Base-by-base conservation (phyloP, 2,797 vertebrate species). In the Basileuterus tristriatus region DNA sequence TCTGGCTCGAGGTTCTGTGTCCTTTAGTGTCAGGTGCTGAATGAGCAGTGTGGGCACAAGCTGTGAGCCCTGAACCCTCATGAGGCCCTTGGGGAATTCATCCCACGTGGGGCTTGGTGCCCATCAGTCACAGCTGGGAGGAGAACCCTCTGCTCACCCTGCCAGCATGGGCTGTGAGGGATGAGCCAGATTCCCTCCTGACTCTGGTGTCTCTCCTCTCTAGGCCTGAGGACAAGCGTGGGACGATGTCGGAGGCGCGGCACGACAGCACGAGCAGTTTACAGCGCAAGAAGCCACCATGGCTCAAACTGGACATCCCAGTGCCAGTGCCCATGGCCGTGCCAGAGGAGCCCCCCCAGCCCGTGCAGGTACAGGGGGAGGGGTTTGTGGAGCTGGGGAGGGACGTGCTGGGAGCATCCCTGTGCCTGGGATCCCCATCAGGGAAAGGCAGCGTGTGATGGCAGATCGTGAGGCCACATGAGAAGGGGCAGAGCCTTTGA, bases 201-300 rank as follows among this genome's bases (percentile, higher is more conserved):
- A 79, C 60, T 49, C 3, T 23, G 41, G 17, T 74, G 70, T 95
- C 23, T 94, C 19, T 11, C 23, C 56, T 94, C 49, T 96, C 96
- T 97, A 99, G 99, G 98, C 97, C 97, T 97, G 98, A 96, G 96
- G 96, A 94, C 95, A 86, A 95, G 94, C 92, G 96, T 71, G 95
- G 96, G 97, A 98, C 95, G 76, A 99, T 99, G 99, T 98, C 98
- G 83, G 99, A 99, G 97, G 97, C 67, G 23, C 98, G 98, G 71
- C 98, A 98, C 34, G 99, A 99, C 96, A 99, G 99, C 98, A 98
- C 98, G 4, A 99, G 99, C 98, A 99, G 99, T 96, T 98, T 99
- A 92, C 99, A 99, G 98, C 98, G 98, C 96, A 99, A 99, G 97
- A 99, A 99, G 96, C 99, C 99, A 0, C 99, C 99, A 43, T 99